phyloP scores from a whole-genome alignment of 2,797 vertebrate genomes.

The Trachurus trachurus region DNA sequence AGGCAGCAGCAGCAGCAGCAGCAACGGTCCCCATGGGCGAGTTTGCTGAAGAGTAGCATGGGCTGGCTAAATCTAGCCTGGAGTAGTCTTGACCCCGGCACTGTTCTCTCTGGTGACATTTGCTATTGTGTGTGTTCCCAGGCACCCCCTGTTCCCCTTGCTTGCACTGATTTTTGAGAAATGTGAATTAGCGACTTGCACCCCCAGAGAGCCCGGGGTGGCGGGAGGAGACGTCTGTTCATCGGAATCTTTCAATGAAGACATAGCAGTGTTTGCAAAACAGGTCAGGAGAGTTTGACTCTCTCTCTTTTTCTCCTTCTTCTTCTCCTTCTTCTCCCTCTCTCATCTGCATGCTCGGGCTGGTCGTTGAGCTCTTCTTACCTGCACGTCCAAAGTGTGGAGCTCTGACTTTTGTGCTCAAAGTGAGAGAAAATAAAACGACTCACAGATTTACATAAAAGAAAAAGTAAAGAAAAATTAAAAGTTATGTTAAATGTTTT shows the following conservation, averaged over 20 bases:
- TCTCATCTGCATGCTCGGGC: constrained; percentile 49
- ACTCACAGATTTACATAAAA: background rate
- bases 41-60: constrained; percentile 72
- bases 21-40: constrained; percentile 71
- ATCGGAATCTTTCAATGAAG: constrained; percentile 99
- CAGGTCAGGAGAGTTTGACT: constrained; percentile 91
- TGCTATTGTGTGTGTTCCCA: constrained; percentile 92
- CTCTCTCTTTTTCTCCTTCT: background rate
- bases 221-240: constrained; percentile 99
- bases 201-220: constrained; percentile 98
- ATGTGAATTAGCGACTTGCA: constrained; percentile 99
- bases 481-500: background rate
- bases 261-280: constrained; percentile 99
- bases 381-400: constrained; percentile 32
- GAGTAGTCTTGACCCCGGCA: constrained; percentile 79
- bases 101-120: constrained; percentile 85
- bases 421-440: constrained; percentile 18
- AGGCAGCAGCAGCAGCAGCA: constrained; percentile 60
- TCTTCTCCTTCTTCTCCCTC: background rate
- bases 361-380: constrained; percentile 37
- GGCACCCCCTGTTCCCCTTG: constrained; percentile 99
- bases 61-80: constrained; percentile 79
- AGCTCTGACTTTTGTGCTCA: constrained; percentile 16
- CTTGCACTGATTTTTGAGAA: constrained; percentile 99
- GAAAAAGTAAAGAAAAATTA: constrained; percentile 1